Base-by-base conservation (phyloP, 2,888 invertebrate genomes). In the Xestia ashworthii region DNA sequence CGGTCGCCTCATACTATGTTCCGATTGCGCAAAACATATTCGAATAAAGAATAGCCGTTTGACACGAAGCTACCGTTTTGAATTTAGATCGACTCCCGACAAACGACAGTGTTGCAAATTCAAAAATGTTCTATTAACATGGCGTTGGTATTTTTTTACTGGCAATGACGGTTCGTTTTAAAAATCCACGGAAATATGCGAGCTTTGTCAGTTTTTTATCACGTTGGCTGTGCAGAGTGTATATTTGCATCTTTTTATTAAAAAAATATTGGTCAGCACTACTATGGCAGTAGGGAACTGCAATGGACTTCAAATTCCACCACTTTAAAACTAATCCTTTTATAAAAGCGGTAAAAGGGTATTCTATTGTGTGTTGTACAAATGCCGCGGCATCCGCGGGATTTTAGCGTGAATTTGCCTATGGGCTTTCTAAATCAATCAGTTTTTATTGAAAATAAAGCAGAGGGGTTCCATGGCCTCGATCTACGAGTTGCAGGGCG, bases 231-330 rank as follows among this genome's bases (percentile, higher is more conserved):
- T 77, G 70, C 55, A 81, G 81, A 74, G 73, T 80, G 82, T 69
- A 77, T 58, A 87, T 88, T 87, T 87, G 77, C 87, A 88, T 84
- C 71, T 87, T 84, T 80, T 82, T 76, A 65, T 78, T 74, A 67
- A 74, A 77, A 77, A 80, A 83, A 76, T 71, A 71, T 84, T 83
- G 62, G 73, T 76, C 71, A 74, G 76, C 80, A 67, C 78, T 58
- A 62, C 58, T 77, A 64, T 50, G 32, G 44, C 22, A 64, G 38
- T 14, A 53, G 67, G 32, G 50, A 64, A 71, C 38, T 12, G 68
- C 75, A 79, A 79, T 86, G 86, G 72, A 75, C 64, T 60, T 83
- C 70, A 79, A 84, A 84, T 75, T 70, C 66, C 44, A 67, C 64
- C 70, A 75, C 79, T 83, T 70, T 85, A n/a, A 58, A 78, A 74